phyloP scores from a whole-genome alignment of 2,888 invertebrate genomes.

The Agrilus cyanescens region DNA sequence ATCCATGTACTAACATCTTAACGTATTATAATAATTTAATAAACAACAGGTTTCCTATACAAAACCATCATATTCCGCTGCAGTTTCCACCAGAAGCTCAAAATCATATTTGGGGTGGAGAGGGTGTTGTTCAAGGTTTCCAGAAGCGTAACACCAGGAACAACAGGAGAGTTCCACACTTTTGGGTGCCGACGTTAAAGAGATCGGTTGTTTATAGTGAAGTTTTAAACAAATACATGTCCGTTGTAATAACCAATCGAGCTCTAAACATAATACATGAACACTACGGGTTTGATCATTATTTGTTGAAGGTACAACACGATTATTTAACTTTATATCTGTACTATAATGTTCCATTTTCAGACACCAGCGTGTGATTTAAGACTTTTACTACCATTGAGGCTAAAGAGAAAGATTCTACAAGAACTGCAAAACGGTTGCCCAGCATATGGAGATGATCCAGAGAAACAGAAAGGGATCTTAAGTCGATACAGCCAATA shows the following conservation, averaged over 20 bases:
- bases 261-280: constrained; percentile 78
- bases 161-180: constrained; percentile 61
- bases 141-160: constrained; percentile 45
- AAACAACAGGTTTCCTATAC: constrained; percentile 46
- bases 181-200: constrained; percentile 77
- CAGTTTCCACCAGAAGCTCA: constrained; percentile 69
- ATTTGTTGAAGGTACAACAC: constrained; percentile 62
- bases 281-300: constrained; percentile 88
- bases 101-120: constrained; percentile 92
- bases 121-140: constrained; percentile 83
- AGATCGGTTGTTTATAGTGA: constrained; percentile 80
- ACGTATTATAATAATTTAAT: not conserved
- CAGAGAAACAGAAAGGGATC: constrained; percentile 55
- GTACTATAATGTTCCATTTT: constrained; percentile 19
- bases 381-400: constrained; percentile 70
- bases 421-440: constrained; percentile 55
- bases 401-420: constrained; percentile 76
- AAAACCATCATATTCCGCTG: constrained; percentile 65
- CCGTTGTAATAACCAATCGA: constrained; percentile 71
- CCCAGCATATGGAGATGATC: constrained; percentile 53
- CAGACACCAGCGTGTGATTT: constrained; percentile 88
- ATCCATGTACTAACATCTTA: not conserved
- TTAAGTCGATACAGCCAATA: constrained; percentile 71
- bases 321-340: not conserved
- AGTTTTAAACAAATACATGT: constrained; percentile 74